Evolutionary conservation across 92 coral and sea anemone species (phyloP), one percentile per base, ranked within the genome.

Genomic region (Phenganax stokvisi): DNA sequence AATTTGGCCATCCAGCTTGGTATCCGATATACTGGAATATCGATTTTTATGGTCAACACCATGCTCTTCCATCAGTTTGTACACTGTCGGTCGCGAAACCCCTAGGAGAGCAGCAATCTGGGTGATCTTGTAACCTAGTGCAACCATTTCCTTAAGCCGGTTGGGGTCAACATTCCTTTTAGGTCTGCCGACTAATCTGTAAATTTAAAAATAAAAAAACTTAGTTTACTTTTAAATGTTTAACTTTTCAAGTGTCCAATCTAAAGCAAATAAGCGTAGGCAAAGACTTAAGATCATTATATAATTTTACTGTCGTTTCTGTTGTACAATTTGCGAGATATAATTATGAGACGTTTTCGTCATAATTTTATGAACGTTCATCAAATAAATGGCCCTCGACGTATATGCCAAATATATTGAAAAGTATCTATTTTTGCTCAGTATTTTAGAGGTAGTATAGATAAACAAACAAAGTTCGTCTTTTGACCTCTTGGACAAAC

Each of bases 151-250:
- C 54, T 62, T 76, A 53, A 74, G 79, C 76, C 79, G 74, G 60
- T 73, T 62, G 75, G 58, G 71, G 72, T 71, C 72, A 78, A 51
- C 72, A 83, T 78, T 47, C 72, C 61, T 83, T 83, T 74, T 83
- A 78, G 86, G 86, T 83, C 86, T 83, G 69, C 86, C 86, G 74
- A 78, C 86, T 59, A 70, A 76, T 74, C 86, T 83, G 66, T 57
- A 62, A 62, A 69, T 81, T 55, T 44, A 80, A 54, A 66, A 54
- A 68, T 9, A 64, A 80, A 71, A 62, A 80, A 71, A 73, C 63
- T 57, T 80, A 63, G 56, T 52, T 55, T 55, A 20, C 47, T 67
- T 68, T 68, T 74, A 67, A 80, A 13, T 66, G 54, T 55, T 47
- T 75, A 75, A 75, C 80, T 20, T 20, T 20, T 20, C 25, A 20